Conservation (phyloP, 2,797 vertebrate species). For the Phyllotis vaccarum region DNA sequence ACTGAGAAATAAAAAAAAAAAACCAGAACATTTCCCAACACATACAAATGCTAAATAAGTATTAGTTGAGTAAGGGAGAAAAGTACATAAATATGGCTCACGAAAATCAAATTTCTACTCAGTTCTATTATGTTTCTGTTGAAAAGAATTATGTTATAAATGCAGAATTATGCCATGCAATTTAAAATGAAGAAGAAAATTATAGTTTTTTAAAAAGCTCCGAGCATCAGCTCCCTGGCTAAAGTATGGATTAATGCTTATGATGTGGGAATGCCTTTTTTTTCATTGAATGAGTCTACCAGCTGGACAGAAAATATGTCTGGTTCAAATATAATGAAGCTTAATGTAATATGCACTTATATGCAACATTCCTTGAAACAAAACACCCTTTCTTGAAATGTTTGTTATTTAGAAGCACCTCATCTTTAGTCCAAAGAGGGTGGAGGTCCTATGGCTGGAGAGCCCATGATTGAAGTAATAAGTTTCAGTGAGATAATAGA, state of each 20-base stretch:
- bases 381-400: conserved; percentile 33
- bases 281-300: conserved; percentile 38
- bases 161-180: conserved; percentile 54
- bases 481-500: background rate
- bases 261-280: conserved; percentile 48
- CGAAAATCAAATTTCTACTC: conserved; percentile 64
- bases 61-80: conserved; percentile 52
- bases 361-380: background rate
- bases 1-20: conserved; percentile 15
- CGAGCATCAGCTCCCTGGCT: conserved; percentile 52
- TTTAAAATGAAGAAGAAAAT: conserved; percentile 73
- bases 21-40: conserved; percentile 33
- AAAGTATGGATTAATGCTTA: conserved; percentile 63
- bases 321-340: conserved; percentile 59
- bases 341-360: conserved; percentile 44
- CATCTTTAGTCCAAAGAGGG: background rate
- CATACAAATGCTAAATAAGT: conserved; percentile 68
- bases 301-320: conserved; percentile 63
- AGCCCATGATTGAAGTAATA: background rate
- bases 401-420: conserved; percentile 11
- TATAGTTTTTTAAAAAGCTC: conserved; percentile 42
- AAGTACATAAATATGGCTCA: conserved; percentile 66
- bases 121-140: conserved; percentile 69
- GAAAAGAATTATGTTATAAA: conserved; percentile 69
- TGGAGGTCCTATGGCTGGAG: background rate